These are phyloP conservation scores for Cossypha niveicapilla DNA, from an alignment of 2,797 vertebrate genomes.

Conservation along the genomic window DNA sequence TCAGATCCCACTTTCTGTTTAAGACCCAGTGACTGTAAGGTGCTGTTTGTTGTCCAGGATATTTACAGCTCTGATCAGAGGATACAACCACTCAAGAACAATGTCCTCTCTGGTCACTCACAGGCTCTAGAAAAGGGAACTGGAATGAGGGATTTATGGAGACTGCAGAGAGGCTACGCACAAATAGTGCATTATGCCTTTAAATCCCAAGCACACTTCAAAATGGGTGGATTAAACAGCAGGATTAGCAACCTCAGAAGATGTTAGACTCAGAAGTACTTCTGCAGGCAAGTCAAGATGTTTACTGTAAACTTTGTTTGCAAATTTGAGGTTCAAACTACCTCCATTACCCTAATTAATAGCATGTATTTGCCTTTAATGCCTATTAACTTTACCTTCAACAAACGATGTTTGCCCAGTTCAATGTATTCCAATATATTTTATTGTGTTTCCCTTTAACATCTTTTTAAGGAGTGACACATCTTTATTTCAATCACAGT, in stretches of 20 bases:
- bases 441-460: not conserved
- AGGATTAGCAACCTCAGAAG: not conserved
- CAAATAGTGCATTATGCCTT: not conserved
- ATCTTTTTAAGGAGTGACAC: not conserved
- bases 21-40: not conserved
- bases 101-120: not conserved
- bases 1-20: not conserved
- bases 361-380: not conserved
- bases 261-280: not conserved
- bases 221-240: not conserved
- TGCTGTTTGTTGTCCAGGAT: not conserved
- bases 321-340: not conserved
- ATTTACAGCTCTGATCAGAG: not conserved
- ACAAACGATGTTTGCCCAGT: not conserved
- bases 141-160: accelerated
- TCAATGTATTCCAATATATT: not conserved
- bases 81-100: not conserved
- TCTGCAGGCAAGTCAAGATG: not conserved
- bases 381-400: not conserved
- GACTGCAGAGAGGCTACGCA: not conserved
- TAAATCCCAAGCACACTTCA: not conserved
- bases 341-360: not conserved
- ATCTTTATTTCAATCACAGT: not conserved
- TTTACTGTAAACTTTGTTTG: not conserved
- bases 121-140: not conserved